Evolutionary conservation across 2,888 invertebrate species (phyloP).

Genomic region (Spialia ferax): DNA sequence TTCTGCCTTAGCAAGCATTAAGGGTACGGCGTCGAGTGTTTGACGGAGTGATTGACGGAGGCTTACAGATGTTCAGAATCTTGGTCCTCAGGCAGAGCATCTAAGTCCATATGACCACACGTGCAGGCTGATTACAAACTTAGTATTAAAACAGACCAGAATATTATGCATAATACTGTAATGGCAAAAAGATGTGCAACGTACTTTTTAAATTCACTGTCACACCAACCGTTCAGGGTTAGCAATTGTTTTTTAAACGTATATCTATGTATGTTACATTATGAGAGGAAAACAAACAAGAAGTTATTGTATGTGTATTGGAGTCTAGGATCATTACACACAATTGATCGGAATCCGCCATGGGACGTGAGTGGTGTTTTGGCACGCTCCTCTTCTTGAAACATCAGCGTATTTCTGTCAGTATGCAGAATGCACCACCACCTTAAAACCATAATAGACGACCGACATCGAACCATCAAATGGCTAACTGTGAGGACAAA

Average conservation of each 20-base stretch:
- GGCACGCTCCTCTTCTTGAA: conserved; percentile 58
- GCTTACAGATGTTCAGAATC: no score
- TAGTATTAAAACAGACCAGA: no score
- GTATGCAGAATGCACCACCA: conserved; percentile 5
- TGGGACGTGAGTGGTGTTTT: conserved; percentile 62
- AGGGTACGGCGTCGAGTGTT: no score
- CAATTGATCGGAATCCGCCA: conserved; percentile 61
- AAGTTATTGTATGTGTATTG: conserved; percentile 50
- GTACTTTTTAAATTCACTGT: background rate
- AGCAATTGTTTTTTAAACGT: background rate
- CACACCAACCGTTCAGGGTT: background rate
- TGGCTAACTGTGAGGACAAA: conserved; percentile 13
- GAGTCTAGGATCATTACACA: conserved; percentile 50
- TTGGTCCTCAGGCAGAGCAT: no score
- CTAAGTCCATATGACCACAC: no score
- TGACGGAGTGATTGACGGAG: no score
- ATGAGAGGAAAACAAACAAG: background rate
- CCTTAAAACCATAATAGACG: no score
- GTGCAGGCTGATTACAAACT: no score
- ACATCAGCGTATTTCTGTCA: conserved; percentile 71
- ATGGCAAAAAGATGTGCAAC: background rate
- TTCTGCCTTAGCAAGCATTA: no score
- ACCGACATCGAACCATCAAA: no score
- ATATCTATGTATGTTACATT: background rate
- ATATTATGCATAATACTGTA: no score